phyloP scores from a whole-genome alignment of 2,797 vertebrate genomes.

The Sebastes minor region DNA sequence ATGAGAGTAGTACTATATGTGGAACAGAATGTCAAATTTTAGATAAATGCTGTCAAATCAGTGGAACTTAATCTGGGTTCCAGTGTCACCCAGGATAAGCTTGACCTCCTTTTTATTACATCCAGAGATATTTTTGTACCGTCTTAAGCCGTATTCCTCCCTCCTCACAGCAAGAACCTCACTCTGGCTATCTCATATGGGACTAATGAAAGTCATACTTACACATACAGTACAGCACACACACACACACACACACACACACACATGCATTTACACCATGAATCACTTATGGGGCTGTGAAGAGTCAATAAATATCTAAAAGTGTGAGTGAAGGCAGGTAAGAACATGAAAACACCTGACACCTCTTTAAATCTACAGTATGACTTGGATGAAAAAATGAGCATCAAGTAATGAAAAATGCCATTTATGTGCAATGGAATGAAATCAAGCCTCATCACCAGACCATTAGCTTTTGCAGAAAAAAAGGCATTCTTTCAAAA shows the following conservation, averaged over 20 bases:
- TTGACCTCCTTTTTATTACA: slow-evolving; percentile 65
- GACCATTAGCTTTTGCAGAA: slow-evolving; percentile 45
- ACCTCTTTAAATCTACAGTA: background rate
- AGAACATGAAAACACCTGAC: background rate
- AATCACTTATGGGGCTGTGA: background rate
- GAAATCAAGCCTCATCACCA: slow-evolving; percentile 53
- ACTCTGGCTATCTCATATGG: slow-evolving; percentile 46
- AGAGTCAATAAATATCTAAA: background rate
- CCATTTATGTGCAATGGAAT: slow-evolving; percentile 45
- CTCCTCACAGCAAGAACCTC: slow-evolving; percentile 60
- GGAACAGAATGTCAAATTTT: slow-evolving; percentile 23
- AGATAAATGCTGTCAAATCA: slow-evolving; percentile 56
- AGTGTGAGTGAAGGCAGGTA: slow-evolving; percentile 4
- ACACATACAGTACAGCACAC: slow-evolving; percentile 18
- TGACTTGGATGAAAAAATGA: slow-evolving; percentile 8
- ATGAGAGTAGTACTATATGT: background rate
- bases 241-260: background rate
- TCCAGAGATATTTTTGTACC: slow-evolving; percentile 66
- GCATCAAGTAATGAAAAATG: slow-evolving; percentile 18
- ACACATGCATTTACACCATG: background rate
- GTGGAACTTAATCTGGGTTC: slow-evolving; percentile 55
- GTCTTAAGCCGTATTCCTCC: slow-evolving; percentile 67
- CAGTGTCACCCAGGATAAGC: slow-evolving; percentile 56
- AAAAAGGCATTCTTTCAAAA: slow-evolving; percentile 70
- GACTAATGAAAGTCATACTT: slow-evolving; percentile 62